Evolutionary conservation across 2,888 invertebrate species (phyloP), one percentile per base, ranked within the genome.

Genomic region (Branchellion lobata): DNA sequence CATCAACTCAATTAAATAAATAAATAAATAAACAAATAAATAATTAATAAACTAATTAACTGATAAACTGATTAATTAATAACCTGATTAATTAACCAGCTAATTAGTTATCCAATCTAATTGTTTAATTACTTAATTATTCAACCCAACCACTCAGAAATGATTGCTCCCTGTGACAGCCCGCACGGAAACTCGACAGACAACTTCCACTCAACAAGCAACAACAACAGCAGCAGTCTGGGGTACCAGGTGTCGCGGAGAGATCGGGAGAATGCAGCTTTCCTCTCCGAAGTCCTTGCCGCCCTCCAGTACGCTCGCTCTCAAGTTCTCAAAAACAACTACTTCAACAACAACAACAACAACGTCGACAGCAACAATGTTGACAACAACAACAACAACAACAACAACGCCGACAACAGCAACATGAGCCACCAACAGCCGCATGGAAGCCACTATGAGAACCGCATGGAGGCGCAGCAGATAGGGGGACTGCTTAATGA

Each of bases 301-400:
- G 77, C 65, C 29, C 77, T 77, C 24, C 77, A 77, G 29, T 31
- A 77, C n/a, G 77, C 61, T 36, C 53, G 77, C n/a, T 34, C 34
- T 36, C 61, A 77, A 34, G 61, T 77, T 18, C 53, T 77, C 61
- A 24, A 47, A 1, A 36, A 21, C 65, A 53, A 36, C 24, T 27
- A 29, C 29, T 47, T 14, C 61, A 57, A 57, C 24, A 57, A 57
- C n/a, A 57, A 57, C 61, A 57, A 18, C 24, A 24, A 18, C 21
- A 57, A 57, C 21, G n/a, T 14, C n/a, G 40, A 5, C 8, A 24
- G 21, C 21, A 57, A 57, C n/a, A n/a, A 47, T 18, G 18, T 47
- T 18, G 18, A 47, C 47, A 18, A 57, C 61, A 57, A 57, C 24
- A 24, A 18, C 21, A 57, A 57, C 21, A 40, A 40, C 40, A 57